These are phyloP conservation scores for Hypercompe scribonia DNA, from an alignment of 2,888 invertebrate genomes.

Conservation along the genomic window DNA sequence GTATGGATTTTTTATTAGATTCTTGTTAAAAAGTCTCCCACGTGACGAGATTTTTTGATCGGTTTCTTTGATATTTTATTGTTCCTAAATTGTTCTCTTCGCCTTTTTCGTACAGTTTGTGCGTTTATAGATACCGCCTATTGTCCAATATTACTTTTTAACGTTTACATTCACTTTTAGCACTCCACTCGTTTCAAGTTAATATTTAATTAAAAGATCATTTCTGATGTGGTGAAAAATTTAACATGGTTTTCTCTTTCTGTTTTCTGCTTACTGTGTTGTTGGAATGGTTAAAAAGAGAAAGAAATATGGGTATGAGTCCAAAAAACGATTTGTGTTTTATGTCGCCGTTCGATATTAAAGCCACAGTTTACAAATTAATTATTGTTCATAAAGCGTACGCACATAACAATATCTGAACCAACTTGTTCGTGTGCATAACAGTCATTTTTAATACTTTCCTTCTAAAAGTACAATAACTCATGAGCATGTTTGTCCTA, in stretches of 20 bases:
- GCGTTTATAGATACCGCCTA: conserved; percentile 27
- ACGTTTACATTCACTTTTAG: too few relatives aligned
- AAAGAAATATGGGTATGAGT: too few relatives aligned
- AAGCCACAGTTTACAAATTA: too few relatives aligned
- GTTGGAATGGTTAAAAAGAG: too few relatives aligned
- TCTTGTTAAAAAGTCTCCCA: conserved; percentile 62
- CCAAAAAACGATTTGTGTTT: too few relatives aligned
- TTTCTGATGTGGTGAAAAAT: not conserved
- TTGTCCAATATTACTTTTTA: conserved; percentile 3
- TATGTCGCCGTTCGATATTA: too few relatives aligned
- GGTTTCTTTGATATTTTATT: conserved; percentile 43
- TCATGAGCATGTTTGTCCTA: not conserved
- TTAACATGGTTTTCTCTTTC: not conserved
- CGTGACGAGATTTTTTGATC: conserved; percentile 48
- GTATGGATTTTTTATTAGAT: conserved; percentile 62
- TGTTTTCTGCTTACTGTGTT: not conserved
- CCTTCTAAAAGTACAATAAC: not conserved
- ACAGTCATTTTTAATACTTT: not conserved
- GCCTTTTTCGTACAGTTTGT: conserved; percentile 31
- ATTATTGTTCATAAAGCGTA: too few relatives aligned
- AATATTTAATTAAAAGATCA: not conserved
- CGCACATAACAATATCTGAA: too few relatives aligned
- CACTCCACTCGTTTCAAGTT: not conserved
- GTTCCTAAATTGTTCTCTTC: conserved; percentile 28
- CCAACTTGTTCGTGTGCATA: not conserved